A percentile compares a stretch with the other conserved stretches of the same genome.
Conservation (phyloP, 2,888 invertebrate species). For the Ormyrus pomaceus region DNA sequence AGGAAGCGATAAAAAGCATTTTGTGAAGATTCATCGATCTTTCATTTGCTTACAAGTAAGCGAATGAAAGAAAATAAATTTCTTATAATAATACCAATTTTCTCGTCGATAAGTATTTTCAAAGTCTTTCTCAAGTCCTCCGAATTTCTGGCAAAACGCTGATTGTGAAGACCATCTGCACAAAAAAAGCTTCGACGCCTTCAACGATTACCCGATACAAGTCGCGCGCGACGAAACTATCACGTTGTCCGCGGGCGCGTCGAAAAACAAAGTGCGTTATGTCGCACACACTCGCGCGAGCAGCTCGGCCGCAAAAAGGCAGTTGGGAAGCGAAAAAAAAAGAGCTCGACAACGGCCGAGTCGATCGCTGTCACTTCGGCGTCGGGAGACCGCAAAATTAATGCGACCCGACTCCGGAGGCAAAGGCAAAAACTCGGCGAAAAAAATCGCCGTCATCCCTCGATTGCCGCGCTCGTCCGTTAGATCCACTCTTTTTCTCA, state of each 20-base stretch:
- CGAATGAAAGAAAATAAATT: too few species aligned
- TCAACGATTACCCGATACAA: too few species aligned
- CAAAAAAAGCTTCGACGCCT: too few species aligned
- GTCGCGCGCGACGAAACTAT: constrained; percentile 21
- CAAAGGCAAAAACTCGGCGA: not conserved
- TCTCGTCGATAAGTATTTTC: too few species aligned
- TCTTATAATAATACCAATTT: too few species aligned
- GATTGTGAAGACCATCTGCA: too few species aligned
- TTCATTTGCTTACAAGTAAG: too few species aligned
- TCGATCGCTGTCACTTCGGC: constrained; percentile 15
- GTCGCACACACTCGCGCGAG: not conserved
- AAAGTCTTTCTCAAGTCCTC: too few species aligned
- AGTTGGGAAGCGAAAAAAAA: not conserved
- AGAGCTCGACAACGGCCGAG: not conserved
- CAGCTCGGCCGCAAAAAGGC: not conserved
- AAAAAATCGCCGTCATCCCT: not conserved
- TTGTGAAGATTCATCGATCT: too few species aligned
- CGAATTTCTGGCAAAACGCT: too few species aligned
- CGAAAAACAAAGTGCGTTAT: constrained; percentile 23
- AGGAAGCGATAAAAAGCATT: too few species aligned
- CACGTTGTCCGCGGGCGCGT: not conserved
- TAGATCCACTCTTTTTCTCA: not conserved
- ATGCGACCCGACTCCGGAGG: constrained; percentile 22
- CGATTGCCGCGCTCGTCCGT: not conserved
- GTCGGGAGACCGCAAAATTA: constrained; percentile 44